Base-by-base conservation (phyloP, 1,140 invertebrate species). In the Asbolus verrucosus region DNA sequence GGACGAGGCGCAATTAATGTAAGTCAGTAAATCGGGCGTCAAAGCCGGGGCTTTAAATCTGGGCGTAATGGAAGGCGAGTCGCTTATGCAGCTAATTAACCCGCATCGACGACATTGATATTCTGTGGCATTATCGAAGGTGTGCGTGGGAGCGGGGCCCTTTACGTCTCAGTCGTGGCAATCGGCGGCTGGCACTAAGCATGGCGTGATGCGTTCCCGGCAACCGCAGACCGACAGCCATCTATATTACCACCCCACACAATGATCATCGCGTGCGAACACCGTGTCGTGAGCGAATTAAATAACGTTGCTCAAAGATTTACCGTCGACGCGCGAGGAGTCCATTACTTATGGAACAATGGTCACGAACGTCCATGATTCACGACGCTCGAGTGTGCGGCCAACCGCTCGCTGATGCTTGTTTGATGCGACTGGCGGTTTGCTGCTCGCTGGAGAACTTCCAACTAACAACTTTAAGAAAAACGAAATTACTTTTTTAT, bases 291-390 rank as follows among this genome's bases (percentile, higher is more conserved):
- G 74, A 72, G 69, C 72, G 72, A 74, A 74, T 76, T 74, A 72
- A 75, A 76, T 74, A 74, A 72, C 67, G 61, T 74, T 70, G 72
- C 70, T 67, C 69, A 70, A 74, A 76, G 74, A 76, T 76, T 76
- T 76, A 76, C 74, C 67, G 43, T 70, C 60, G 68, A 70, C 71
- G 73, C 69, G 72, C 69, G 50, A 72, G 74, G 39, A 75, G 74
- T 75, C 74, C 74, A 75, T 75, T 75, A 75, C 71, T 71, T 71
- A 72, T 41, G 67, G 72, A 75, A 75, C 74, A 75, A 75, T 73
- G 69, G 72, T 73, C 74, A 75, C 74, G 74, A 75, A 73, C 50
- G 36, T 19, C 54, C 62, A 75, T 73, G 72, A 75, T 72, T 73
- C 72, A 75, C 50, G 73, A 71, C 36, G 50, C 39, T 41, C 21